Evolutionary conservation across 2,113 vertebrate species (phyloP).

Genomic region (Vidua chalybeata): DNA sequence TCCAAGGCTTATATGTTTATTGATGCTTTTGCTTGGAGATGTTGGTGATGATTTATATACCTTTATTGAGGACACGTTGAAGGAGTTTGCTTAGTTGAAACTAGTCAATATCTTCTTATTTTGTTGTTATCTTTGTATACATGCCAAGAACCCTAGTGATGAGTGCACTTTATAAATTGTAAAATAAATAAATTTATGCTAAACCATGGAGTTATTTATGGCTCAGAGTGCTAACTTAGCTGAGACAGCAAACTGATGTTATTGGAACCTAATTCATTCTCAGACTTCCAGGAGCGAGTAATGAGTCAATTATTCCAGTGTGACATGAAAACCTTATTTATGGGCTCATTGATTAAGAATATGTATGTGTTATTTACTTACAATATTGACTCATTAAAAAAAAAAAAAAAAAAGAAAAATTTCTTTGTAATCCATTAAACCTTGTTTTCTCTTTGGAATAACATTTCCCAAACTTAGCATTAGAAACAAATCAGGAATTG

Average conservation of each 20-base stretch:
- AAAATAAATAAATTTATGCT: conserved; percentile 63
- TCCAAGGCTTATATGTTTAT: not conserved
- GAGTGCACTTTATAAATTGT: conserved; percentile 28
- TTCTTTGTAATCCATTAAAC: not conserved
- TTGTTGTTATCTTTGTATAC: conserved; percentile 23
- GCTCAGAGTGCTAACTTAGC: conserved; percentile 29
- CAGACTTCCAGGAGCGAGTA: conserved; percentile 26
- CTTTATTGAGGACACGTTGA: not conserved
- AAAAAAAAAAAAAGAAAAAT: not conserved
- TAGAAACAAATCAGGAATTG: not conserved
- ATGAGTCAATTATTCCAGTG: conserved; percentile 51
- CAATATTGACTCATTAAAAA: not conserved
- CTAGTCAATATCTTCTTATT: conserved; percentile 41
- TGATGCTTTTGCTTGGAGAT: not conserved
- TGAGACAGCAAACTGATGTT: conserved; percentile 58
- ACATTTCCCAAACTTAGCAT: not conserved
- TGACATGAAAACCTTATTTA: conserved; percentile 54
- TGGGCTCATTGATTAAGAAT: conserved; percentile 37
- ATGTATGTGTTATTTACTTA: conserved; percentile 33
- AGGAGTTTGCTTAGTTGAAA: conserved; percentile 23
- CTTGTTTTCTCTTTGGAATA: not conserved
- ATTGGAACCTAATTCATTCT: conserved; percentile 53
- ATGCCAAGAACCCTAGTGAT: conserved; percentile 25
- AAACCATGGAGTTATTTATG: conserved; percentile 54
- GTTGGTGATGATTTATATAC: conserved; percentile 20